Percentiles rank a stretch among this genome's conserved stretches.
Evolutionary conservation across 2,888 invertebrate species (phyloP).

Genomic region (Eretmocerus hayati): DNA sequence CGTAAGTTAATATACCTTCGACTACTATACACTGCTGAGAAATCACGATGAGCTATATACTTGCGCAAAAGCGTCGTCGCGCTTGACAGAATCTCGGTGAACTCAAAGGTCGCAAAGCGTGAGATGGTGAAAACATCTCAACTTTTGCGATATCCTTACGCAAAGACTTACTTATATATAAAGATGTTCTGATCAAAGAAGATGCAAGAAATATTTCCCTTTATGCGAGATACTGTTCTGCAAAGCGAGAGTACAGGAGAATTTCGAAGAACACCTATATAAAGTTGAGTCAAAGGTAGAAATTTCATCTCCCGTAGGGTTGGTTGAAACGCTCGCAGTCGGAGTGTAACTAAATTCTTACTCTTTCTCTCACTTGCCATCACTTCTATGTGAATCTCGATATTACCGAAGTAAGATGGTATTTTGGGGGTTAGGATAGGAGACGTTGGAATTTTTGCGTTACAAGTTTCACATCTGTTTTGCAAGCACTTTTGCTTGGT

Average conservation of each 20-base stretch:
- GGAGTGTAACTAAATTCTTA: conserved; percentile 23
- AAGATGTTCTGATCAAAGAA: conserved; percentile 23
- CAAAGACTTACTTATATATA: no score
- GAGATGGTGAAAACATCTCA: neutral
- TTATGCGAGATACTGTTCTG: no score
- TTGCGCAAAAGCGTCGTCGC: conserved; percentile 2
- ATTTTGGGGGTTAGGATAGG: no score
- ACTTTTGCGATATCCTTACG: no score
- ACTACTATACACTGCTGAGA: no score
- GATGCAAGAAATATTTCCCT: conserved; percentile 21
- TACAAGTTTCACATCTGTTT: neutral
- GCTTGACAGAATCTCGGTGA: neutral
- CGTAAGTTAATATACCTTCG: no score
- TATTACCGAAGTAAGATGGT: conserved; percentile 20
- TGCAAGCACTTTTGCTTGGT: no score
- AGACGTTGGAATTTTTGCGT: neutral
- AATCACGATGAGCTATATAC: no score
- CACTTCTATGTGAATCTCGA: conserved; percentile 23
- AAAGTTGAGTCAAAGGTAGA: conserved; percentile 28
- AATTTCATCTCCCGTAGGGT: conserved; percentile 27
- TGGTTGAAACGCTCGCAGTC: conserved; percentile 26
- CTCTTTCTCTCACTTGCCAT: conserved; percentile 7
- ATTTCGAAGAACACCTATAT: conserved; percentile 14
- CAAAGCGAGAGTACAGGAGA: no score
- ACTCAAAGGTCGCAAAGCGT: conserved; percentile 11